These are phyloP conservation scores for Fragum fragum DNA, from an alignment of 2,888 invertebrate genomes.

Conservation along the genomic window DNA sequence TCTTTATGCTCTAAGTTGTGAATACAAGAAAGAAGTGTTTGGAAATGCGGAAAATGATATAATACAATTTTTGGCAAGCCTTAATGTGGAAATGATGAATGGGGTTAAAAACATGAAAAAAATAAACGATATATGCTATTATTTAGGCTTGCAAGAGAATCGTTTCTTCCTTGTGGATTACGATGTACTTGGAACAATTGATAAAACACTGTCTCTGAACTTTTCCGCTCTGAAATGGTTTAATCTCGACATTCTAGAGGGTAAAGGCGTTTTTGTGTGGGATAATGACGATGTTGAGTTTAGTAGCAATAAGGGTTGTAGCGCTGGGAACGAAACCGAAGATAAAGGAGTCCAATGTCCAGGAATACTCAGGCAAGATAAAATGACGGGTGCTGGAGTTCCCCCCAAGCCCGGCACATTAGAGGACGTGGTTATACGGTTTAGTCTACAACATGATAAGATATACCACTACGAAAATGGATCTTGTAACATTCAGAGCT, in stretches of 20 bases:
- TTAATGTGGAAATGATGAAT: not conserved
- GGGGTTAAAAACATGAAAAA: not conserved
- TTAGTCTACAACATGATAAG: not conserved
- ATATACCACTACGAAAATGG: not conserved
- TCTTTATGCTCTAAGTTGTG: not conserved
- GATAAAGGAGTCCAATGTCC: not conserved
- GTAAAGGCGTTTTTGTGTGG: not conserved
- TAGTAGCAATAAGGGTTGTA: not conserved
- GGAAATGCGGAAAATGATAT: not conserved
- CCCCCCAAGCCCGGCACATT: not conserved
- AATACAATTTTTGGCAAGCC: not conserved
- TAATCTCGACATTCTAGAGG: not conserved
- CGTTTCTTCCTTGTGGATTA: not conserved
- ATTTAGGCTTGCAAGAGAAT: not conserved
- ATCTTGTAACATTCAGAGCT: not conserved
- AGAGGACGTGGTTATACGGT: not conserved
- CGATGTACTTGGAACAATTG: not conserved
- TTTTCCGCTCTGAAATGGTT: not conserved
- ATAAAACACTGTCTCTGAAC: not conserved
- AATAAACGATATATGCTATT: slow-evolving; percentile 1
- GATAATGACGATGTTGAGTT: not conserved
- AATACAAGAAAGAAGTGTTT: not conserved
- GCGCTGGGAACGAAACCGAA: not conserved
- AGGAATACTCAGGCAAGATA: not conserved
- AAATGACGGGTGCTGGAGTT: not conserved